Conservation (phyloP, 2,888 invertebrate genomes). For the Synergus umbraculus region DNA sequence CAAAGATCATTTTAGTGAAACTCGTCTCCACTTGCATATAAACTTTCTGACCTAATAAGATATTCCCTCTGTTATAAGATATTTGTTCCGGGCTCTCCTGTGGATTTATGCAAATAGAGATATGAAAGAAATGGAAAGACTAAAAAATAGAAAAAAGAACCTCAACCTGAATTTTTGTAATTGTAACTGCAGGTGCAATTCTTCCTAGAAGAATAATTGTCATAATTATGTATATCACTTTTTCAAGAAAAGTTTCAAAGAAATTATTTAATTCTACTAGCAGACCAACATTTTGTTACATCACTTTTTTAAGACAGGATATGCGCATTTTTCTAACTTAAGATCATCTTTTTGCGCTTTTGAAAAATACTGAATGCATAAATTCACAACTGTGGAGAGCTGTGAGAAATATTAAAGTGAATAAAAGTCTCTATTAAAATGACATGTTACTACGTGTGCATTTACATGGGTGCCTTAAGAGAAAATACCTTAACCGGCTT, state of each 20-base stretch:
- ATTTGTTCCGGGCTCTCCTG: constrained; percentile 52
- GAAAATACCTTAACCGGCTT: constrained; percentile 34
- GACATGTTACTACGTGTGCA: background rate
- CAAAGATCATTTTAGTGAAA: constrained; percentile 57
- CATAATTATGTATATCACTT: background rate
- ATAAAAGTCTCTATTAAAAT: constrained; percentile 17
- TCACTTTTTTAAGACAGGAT: no score
- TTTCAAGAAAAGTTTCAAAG: no score
- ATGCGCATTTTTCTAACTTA: no score
- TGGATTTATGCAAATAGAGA: constrained; percentile 38
- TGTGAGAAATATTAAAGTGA: background rate
- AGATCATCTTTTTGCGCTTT: no score
- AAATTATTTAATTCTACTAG: no score
- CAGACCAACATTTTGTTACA: no score
- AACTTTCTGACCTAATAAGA: constrained; percentile 64
- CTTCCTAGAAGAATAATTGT: background rate
- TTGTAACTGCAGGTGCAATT: background rate
- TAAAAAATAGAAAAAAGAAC: background rate
- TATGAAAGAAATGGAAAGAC: constrained; percentile 1
- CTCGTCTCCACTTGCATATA: constrained; percentile 52
- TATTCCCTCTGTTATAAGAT: constrained; percentile 47
- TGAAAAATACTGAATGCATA: background rate
- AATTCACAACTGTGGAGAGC: background rate
- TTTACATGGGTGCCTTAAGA: background rate
- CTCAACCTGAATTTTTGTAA: background rate